Conservation (phyloP, 2,797 vertebrate genomes). For the Myotis pilosus region DNA sequence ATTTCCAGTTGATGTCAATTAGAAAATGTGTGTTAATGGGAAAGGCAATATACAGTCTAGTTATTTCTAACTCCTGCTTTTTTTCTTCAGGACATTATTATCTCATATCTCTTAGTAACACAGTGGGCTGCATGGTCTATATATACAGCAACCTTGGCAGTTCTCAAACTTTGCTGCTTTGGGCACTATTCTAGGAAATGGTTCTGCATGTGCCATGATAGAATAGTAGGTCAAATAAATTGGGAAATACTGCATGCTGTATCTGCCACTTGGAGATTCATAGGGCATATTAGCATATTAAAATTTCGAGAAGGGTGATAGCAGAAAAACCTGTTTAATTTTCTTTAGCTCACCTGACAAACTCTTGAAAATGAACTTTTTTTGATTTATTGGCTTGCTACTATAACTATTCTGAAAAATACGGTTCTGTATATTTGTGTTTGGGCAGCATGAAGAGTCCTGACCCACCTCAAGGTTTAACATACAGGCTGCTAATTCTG, state of each 20-base stretch:
- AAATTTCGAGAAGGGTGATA: neutral
- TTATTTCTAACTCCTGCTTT: neutral
- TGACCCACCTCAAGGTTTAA: neutral
- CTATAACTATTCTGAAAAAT: neutral
- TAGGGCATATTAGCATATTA: neutral
- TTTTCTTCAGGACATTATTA: neutral
- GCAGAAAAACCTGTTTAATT: neutral
- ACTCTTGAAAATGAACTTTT: neutral
- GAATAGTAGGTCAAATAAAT: neutral
- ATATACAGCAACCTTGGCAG: neutral
- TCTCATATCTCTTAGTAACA: neutral
- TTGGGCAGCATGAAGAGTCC: neutral
- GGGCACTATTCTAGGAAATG: neutral
- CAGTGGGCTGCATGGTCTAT: rapidly evolving
- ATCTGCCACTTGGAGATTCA: neutral
- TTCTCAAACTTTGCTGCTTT: neutral
- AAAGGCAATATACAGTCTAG: neutral
- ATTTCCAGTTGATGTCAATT: neutral
- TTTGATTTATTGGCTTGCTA: neutral
- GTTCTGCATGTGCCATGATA: neutral
- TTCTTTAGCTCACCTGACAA: neutral
- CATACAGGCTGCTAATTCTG: neutral
- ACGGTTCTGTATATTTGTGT: neutral
- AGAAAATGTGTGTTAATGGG: neutral
- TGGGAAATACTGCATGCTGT: neutral